Evolutionary conservation across 2,113 vertebrate species (phyloP).

Genomic region (Saiga tatarica): DNA sequence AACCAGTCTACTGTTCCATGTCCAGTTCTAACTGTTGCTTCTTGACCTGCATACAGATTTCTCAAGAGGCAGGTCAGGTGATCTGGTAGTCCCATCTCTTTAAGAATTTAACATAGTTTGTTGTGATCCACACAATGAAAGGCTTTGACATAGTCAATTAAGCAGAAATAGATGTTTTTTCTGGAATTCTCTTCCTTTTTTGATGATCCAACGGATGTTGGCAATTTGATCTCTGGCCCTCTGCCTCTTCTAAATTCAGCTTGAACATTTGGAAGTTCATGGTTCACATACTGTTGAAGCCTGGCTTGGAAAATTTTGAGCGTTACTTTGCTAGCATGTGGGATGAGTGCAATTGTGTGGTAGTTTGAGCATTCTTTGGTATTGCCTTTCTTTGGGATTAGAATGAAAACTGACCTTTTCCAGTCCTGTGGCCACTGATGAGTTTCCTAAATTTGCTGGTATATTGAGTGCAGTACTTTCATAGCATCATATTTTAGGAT

Average conservation of each 20-base stretch:
- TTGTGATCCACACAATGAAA: not conserved
- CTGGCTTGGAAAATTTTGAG: not conserved
- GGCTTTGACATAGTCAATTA: not conserved
- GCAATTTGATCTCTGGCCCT: not conserved
- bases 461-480: no score
- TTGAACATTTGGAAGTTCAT: no score
- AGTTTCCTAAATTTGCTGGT: no score
- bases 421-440: no score
- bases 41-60: not conserved
- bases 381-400: not conserved
- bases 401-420: no score
- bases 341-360: no score
- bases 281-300: not conserved
- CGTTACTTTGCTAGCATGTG: no score
- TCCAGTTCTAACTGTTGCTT: not conserved
- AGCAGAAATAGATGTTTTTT: not conserved
- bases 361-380: not conserved
- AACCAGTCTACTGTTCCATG: not conserved
- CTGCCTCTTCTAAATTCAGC: not conserved
- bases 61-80: not conserved
- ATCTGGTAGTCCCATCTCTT: not conserved
- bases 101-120: not conserved
- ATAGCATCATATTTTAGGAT: no score
- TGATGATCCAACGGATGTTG: not conserved
- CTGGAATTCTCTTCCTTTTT: not conserved